Percentiles rank a stretch among this genome's conserved stretches.
Evolutionary conservation across 2,113 vertebrate species (phyloP).

Genomic region (Acanthisitta chloris): DNA sequence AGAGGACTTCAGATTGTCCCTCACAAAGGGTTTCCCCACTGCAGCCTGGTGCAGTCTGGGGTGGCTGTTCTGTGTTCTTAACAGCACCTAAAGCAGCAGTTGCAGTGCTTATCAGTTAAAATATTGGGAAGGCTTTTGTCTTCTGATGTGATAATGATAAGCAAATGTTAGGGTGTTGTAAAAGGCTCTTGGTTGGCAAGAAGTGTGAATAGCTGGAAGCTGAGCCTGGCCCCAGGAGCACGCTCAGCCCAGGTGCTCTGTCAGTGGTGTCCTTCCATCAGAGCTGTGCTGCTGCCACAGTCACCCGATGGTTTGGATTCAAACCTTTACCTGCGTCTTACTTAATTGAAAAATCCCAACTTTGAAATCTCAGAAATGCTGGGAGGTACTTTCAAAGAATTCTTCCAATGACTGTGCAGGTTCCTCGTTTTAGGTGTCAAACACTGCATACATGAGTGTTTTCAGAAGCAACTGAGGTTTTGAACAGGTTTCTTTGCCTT

Average conservation of each 20-base stretch:
- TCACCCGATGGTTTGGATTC: neutral
- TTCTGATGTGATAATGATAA: neutral
- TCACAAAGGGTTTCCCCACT: neutral
- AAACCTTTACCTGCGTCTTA: neutral
- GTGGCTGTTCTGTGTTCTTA: neutral
- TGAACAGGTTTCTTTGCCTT: neutral
- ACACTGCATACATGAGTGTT: neutral
- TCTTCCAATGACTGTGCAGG: neutral
- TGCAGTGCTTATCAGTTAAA: neutral
- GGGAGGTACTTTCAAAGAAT: neutral
- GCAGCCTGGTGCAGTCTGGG: neutral
- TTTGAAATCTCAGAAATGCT: neutral
- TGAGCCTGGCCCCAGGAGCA: neutral
- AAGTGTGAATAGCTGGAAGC: neutral
- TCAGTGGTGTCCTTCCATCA: neutral
- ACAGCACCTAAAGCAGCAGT: neutral
- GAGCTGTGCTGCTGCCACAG: neutral
- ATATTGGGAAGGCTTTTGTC: neutral
- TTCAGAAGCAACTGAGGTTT: neutral
- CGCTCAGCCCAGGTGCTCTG: neutral
- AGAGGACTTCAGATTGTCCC: neutral
- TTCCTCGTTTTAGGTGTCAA: neutral
- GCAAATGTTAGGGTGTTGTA: neutral
- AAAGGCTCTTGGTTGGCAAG: neutral
- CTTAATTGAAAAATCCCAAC: neutral